phyloP scores from a whole-genome alignment of 2,797 vertebrate genomes.

The Channallabes apus region DNA sequence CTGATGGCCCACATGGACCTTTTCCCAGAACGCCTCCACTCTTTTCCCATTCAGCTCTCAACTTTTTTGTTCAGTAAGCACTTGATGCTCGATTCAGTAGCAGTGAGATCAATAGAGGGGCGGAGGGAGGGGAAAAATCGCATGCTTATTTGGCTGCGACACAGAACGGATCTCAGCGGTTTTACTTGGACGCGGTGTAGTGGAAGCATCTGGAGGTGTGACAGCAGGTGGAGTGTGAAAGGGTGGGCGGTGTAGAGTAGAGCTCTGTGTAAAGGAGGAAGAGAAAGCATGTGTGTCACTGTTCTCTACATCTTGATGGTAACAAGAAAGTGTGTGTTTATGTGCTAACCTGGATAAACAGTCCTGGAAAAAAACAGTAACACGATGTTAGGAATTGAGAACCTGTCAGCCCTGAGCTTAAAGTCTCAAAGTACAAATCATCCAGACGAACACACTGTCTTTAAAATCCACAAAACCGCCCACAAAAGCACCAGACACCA shows the following conservation, averaged over 20 bases:
- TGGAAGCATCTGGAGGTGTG: not conserved
- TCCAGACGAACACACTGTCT: too few species aligned
- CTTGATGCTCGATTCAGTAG: not conserved
- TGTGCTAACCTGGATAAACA: not conserved
- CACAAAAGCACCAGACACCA: too few species aligned
- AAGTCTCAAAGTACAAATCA: not conserved
- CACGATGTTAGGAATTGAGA: not conserved
- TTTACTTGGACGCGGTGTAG: not conserved
- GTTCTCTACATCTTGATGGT: too few species aligned
- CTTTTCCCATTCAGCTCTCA: not conserved
- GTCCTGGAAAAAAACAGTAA: not conserved
- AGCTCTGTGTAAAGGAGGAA: too few species aligned
- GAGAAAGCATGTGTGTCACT: too few species aligned
- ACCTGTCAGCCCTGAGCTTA: not conserved
- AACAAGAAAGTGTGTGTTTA: not conserved
- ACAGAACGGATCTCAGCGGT: not conserved
- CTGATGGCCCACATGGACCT: not conserved
- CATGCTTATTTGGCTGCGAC: not conserved
- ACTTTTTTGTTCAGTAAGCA: slow-evolving; percentile 13
- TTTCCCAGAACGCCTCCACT: not conserved
- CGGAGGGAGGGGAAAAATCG: not conserved
- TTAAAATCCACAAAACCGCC: too few species aligned
- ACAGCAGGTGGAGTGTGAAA: slow-evolving; percentile 1
- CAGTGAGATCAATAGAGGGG: not conserved
- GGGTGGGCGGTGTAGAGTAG: not conserved